Evolutionary conservation across 1,140 invertebrate genomes (phyloP).

Genomic region (Sycophila sp.): DNA sequence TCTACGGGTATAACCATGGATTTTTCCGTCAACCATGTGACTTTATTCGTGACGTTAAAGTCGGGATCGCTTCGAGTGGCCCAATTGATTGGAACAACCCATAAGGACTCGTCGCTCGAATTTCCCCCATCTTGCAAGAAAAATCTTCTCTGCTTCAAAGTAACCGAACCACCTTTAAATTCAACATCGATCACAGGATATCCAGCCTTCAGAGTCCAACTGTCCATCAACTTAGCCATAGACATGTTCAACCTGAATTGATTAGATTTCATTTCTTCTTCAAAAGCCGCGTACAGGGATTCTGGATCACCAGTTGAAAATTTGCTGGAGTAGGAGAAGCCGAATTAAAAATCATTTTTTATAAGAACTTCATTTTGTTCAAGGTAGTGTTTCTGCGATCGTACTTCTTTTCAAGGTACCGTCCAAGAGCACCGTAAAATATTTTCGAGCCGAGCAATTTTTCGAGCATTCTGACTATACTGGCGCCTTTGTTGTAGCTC

Average conservation of each 20-base stretch:
- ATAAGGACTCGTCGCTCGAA: slow-evolving; percentile 63
- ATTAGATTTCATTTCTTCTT: not conserved
- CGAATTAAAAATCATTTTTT: not conserved
- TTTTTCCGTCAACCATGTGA: slow-evolving; percentile 75
- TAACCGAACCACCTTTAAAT: not conserved
- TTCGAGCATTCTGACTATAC: slow-evolving; percentile 93
- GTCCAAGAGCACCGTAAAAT: slow-evolving; percentile 82
- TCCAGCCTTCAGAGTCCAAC: slow-evolving; percentile 89
- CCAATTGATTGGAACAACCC: slow-evolving; percentile 88
- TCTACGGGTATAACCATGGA: slow-evolving; percentile 45
- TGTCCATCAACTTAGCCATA: slow-evolving; percentile 80
- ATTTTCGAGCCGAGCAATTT: slow-evolving; percentile 85
- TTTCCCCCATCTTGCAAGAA: slow-evolving; percentile 57
- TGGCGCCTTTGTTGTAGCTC: slow-evolving; percentile 90
- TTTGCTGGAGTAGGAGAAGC: not conserved
- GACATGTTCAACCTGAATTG: not conserved
- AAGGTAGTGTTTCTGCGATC: too few relatives aligned
- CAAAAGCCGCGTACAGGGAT: not conserved
- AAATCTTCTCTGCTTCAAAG: slow-evolving; percentile 67
- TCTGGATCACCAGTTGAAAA: not conserved
- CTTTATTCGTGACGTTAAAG: slow-evolving; percentile 74
- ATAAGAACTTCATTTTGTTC: slow-evolving; percentile 70
- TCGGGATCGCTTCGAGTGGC: slow-evolving; percentile 72
- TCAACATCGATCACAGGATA: slow-evolving; percentile 78
- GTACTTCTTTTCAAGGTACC: slow-evolving; percentile 79